Conservation (phyloP, 2,113 vertebrate species). For the Aythya baeri region DNA sequence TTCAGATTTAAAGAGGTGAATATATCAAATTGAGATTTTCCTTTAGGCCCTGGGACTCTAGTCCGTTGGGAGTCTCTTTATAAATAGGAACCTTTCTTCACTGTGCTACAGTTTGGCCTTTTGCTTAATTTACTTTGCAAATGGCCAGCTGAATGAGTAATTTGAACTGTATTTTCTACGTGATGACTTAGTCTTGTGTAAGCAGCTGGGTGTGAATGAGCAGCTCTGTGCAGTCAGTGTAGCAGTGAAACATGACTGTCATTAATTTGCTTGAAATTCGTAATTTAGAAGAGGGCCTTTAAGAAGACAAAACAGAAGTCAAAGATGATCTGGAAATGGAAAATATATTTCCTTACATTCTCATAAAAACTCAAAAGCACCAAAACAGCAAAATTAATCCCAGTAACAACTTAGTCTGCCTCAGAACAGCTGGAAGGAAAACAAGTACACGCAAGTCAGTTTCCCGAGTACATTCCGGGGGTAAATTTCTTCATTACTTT, state of each 20-base stretch:
- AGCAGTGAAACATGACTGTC: background rate
- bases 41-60: background rate
- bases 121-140: conserved; percentile 23
- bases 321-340: background rate
- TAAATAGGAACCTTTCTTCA: background rate
- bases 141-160: background rate
- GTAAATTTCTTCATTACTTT: background rate
- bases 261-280: background rate
- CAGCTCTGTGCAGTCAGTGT: background rate
- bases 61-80: background rate
- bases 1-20: background rate
- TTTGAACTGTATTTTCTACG: background rate
- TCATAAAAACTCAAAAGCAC: background rate
- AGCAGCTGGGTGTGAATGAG: background rate
- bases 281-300: background rate
- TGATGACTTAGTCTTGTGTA: background rate
- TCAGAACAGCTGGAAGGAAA: background rate
- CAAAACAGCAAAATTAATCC: background rate
- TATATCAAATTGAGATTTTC: background rate
- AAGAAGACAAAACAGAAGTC: background rate
- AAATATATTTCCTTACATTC: background rate
- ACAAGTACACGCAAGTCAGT: background rate
- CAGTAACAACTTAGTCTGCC: background rate
- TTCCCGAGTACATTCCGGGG: background rate
- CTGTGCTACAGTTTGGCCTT: conserved; percentile 8